Evolutionary conservation across 2,797 vertebrate species (phyloP).

Genomic region (Denticeps clupeoides): DNA sequence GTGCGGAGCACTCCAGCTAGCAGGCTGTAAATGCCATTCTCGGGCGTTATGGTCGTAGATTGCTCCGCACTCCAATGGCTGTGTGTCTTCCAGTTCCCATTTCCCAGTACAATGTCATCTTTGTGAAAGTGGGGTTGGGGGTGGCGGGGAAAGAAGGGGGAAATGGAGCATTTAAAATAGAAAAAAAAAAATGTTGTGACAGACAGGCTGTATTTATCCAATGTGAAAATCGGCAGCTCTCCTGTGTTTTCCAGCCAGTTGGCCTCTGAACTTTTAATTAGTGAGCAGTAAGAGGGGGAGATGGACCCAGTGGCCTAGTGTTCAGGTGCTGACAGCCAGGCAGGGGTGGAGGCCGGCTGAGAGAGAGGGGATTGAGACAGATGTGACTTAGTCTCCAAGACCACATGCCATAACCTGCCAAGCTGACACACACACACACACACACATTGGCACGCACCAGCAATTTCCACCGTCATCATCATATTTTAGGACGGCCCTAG

Average conservation of each 20-base stretch:
- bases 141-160: background rate
- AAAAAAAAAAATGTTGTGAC: constrained; percentile 32
- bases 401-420: constrained; percentile 2
- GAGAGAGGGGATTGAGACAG: background rate
- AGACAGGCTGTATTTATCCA: constrained; percentile 27
- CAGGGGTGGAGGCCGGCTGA: background rate
- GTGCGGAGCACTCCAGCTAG: too few species aligned
- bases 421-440: constrained; percentile 5
- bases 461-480: too few species aligned
- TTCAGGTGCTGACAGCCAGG: constrained; percentile 26
- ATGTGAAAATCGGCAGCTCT: constrained; percentile 11
- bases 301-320: constrained; percentile 19
- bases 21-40: background rate
- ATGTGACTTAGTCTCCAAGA: background rate
- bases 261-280: constrained; percentile 27
- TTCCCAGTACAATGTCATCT: constrained; percentile 26
- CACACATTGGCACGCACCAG: constrained; percentile 16
- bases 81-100: background rate
- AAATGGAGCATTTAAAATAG: constrained; percentile 16
- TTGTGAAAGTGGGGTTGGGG: constrained; percentile 18
- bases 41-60: background rate
- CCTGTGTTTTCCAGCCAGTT: constrained; percentile 31
- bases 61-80: background rate
- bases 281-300: constrained; percentile 16
- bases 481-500: too few species aligned